A percentile compares a stretch with the other conserved stretches of the same genome.
These are phyloP conservation scores for Mimas tiliae DNA, from an alignment of 2,888 invertebrate species.

Conservation along the genomic window DNA sequence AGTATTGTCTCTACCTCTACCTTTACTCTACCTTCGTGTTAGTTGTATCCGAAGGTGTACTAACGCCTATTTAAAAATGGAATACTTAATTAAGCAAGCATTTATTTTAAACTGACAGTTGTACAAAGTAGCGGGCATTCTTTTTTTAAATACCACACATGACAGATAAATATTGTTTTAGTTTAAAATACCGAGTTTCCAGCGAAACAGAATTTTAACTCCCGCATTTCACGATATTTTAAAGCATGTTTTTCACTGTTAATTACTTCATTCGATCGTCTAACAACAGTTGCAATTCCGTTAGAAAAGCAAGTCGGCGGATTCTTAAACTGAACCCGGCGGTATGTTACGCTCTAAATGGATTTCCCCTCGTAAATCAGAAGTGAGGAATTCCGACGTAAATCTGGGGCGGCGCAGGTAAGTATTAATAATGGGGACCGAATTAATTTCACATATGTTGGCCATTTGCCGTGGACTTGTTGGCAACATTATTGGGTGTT, in stretches of 20 bases:
- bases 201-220: not conserved
- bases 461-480: slow-evolving; percentile 11
- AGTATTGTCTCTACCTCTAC: too few relatives aligned
- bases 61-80: too few relatives aligned
- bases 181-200: not conserved
- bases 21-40: too few relatives aligned
- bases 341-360: slow-evolving; percentile 40
- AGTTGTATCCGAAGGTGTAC: too few relatives aligned
- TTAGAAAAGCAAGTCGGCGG: slow-evolving; percentile 27
- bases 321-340: slow-evolving; percentile 40
- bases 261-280: not conserved
- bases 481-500: not conserved
- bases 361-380: slow-evolving; percentile 50
- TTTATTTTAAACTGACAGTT: too few relatives aligned
- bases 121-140: too few relatives aligned
- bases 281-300: slow-evolving; percentile 16
- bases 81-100: too few relatives aligned
- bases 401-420: slow-evolving; percentile 46
- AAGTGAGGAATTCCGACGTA: slow-evolving; percentile 46
- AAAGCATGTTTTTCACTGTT: not conserved
- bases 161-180: too few relatives aligned
- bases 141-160: too few relatives aligned
- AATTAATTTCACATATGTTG: slow-evolving; percentile 49
- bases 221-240: not conserved
- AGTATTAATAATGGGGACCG: slow-evolving; percentile 47